phyloP scores from a whole-genome alignment of 2,113 vertebrate species.

The Otocyon megalotis region DNA sequence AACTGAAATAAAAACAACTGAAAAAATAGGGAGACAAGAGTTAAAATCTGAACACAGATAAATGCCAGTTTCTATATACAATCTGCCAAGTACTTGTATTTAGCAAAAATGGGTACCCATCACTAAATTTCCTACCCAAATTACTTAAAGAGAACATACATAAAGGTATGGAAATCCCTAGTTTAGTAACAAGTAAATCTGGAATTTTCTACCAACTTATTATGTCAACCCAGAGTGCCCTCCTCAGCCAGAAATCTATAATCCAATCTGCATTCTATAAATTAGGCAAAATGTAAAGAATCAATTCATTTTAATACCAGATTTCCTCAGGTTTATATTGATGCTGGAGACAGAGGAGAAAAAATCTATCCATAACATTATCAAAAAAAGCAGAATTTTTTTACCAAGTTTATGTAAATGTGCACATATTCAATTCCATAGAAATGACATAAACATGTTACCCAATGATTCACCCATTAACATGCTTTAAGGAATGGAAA shows the following conservation, averaged over 20 bases:
- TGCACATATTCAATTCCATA: background rate
- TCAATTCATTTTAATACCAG: background rate
- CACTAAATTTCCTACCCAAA: background rate
- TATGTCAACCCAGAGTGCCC: background rate
- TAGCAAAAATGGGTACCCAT: conserved; percentile 36
- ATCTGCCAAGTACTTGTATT: conserved; percentile 74
- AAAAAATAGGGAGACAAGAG: conserved; percentile 86
- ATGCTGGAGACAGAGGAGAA: background rate
- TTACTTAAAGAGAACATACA: conserved; percentile 29
- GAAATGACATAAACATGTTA: conserved; percentile 17
- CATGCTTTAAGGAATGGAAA: conserved; percentile 72
- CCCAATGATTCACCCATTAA: background rate
- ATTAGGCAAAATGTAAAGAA: conserved; percentile 10
- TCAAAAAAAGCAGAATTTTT: background rate
- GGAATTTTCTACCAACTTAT: background rate
- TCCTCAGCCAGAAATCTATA: background rate
- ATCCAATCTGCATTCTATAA: background rate
- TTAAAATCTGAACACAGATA: conserved; percentile 85
- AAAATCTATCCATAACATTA: background rate
- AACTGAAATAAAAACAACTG: conserved; percentile 98
- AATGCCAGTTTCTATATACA: conserved; percentile 80
- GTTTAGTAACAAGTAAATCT: background rate
- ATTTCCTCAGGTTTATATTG: background rate
- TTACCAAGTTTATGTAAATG: conserved; percentile 34
- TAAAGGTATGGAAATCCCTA: background rate